These are phyloP conservation scores for Cepaea hortensis DNA, from an alignment of 2,888 invertebrate genomes.

Conservation along the genomic window DNA sequence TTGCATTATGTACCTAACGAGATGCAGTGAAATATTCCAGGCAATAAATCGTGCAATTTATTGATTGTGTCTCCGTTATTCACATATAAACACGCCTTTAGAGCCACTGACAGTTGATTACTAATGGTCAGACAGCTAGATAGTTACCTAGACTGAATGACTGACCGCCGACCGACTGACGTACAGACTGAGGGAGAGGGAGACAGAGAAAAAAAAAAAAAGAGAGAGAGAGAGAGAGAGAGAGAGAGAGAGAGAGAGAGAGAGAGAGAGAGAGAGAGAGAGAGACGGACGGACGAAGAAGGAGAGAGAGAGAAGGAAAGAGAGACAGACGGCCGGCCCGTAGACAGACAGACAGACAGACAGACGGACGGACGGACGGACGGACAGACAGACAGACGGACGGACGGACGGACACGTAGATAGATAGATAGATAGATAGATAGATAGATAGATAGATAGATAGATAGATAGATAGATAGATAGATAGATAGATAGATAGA, in stretches of 20 bases:
- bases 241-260: neutral
- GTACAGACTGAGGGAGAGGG: neutral
- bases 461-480: slow-evolving; percentile 3
- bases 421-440: slow-evolving; percentile 2
- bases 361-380: neutral
- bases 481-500: no score
- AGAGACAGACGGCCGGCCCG: neutral
- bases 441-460: slow-evolving; percentile 11
- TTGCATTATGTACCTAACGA: no score
- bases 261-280: neutral
- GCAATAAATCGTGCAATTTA: no score
- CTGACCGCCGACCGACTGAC: no score
- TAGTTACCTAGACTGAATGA: no score
- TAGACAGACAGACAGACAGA: neutral
- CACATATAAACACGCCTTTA: no score
- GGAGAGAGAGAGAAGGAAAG: neutral
- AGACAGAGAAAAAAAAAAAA: neutral
- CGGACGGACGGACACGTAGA: neutral
- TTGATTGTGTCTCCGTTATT: no score
- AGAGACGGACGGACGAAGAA: neutral
- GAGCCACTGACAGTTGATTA: no score
- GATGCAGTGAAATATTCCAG: no score
- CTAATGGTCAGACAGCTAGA: no score
- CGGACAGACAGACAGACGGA: neutral
- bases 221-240: neutral